Percentiles rank a stretch among this genome's conserved stretches.
Conservation (phyloP, 1,140 invertebrate genomes). For the Trichomalopsis sarcophagae region DNA sequence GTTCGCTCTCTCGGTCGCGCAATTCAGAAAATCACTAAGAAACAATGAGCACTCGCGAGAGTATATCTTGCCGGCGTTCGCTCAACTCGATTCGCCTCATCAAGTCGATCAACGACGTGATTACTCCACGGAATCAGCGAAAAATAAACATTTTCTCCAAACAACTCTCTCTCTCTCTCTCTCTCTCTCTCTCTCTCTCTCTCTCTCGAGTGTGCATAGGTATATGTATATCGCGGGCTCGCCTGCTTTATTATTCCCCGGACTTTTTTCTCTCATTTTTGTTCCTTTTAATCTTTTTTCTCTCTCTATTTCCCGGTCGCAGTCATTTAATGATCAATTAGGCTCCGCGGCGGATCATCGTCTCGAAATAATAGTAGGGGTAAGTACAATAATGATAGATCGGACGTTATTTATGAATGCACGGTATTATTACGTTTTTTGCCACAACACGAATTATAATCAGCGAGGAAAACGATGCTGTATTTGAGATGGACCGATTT, state of each 20-base stretch:
- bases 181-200: too few relatives aligned
- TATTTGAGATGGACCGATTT: slow-evolving; percentile 14
- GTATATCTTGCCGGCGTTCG: slow-evolving; percentile 6
- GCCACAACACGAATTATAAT: slow-evolving; percentile 24
- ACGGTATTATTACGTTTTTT: slow-evolving; percentile 39
- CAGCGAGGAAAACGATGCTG: slow-evolving; percentile 1
- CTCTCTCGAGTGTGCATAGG: too few relatives aligned
- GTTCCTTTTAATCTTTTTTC: neutral
- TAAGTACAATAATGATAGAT: slow-evolving; percentile 45
- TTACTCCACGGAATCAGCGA: slow-evolving; percentile 40
- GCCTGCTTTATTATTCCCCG: slow-evolving; percentile 33
- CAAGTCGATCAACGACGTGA: slow-evolving; percentile 45
- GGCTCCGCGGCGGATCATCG: slow-evolving; percentile 25
- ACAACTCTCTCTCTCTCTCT: neutral
- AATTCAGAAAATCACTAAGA: slow-evolving; percentile 72
- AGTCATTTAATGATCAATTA: slow-evolving; percentile 48
- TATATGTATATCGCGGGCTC: neutral
- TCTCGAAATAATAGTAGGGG: slow-evolving; percentile 29
- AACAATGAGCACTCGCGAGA: slow-evolving; percentile 62
- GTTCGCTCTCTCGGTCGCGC: slow-evolving; percentile 58
- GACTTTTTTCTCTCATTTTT: slow-evolving; percentile 28
- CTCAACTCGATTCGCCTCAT: slow-evolving; percentile 32
- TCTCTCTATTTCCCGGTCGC: slow-evolving; percentile 29
- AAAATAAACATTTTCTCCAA: slow-evolving; percentile 48
- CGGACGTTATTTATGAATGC: slow-evolving; percentile 38